Evolutionary conservation across 2,888 invertebrate species (phyloP).

Genomic region (Emmelina monodactyla): DNA sequence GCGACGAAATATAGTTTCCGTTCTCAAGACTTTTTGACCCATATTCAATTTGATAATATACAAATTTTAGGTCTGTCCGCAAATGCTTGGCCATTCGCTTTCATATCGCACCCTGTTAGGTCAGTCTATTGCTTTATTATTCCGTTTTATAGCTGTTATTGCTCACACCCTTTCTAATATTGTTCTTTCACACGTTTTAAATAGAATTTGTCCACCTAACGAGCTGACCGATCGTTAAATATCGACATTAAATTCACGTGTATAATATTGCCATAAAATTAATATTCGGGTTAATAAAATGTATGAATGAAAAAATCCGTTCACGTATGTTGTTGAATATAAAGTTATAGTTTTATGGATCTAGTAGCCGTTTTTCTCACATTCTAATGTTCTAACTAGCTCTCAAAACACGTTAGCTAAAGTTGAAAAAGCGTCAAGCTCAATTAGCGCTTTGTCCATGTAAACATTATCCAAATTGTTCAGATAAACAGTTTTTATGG

Average conservation of each 20-base stretch:
- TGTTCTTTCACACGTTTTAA: conserved; percentile 61
- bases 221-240: conserved; percentile 47
- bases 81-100: conserved; percentile 58
- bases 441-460: conserved; percentile 32
- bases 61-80: conserved; percentile 38
- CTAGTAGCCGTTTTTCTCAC: too few relatives aligned
- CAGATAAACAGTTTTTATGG: conserved; percentile 25
- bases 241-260: conserved; percentile 33
- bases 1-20: conserved; percentile 28
- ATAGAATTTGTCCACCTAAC: conserved; percentile 43
- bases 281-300: too few relatives aligned
- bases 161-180: conserved; percentile 39
- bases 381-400: background rate
- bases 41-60: conserved; percentile 38
- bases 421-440: conserved; percentile 11
- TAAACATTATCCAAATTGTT: conserved; percentile 13
- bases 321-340: too few relatives aligned
- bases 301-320: background rate
- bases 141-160: conserved; percentile 33
- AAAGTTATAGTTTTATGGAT: too few relatives aligned
- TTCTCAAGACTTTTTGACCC: conserved; percentile 54
- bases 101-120: conserved; percentile 41
- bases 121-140: conserved; percentile 26
- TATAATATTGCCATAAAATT: too few relatives aligned
- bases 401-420: background rate